Percentiles rank a stretch among this genome's conserved stretches.
Evolutionary conservation across 2,888 invertebrate genomes (phyloP).

Genomic region (Morpho achilles): DNA sequence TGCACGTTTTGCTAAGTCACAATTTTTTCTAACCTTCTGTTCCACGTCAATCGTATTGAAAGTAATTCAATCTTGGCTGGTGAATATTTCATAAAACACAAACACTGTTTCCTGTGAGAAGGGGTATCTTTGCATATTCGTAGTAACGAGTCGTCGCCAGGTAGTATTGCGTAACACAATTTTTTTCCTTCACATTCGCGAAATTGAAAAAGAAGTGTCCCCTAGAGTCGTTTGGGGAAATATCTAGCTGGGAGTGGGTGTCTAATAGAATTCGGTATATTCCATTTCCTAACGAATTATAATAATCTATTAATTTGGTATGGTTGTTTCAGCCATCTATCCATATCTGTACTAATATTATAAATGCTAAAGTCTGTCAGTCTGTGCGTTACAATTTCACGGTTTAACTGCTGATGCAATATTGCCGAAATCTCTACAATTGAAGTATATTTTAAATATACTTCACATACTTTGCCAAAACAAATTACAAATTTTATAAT

Average conservation of each 20-base stretch:
- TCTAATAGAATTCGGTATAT: background rate
- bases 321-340: too few species aligned
- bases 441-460: too few species aligned
- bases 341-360: too few species aligned
- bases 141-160: conserved; percentile 30
- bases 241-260: background rate
- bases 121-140: conserved; percentile 28
- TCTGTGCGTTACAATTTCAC: too few species aligned
- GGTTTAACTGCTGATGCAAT: too few species aligned
- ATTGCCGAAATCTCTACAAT: too few species aligned
- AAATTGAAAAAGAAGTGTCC: conserved; percentile 69
- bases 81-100: conserved; percentile 33
- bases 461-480: too few species aligned
- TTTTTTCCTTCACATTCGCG: conserved; percentile 54
- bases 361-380: too few species aligned
- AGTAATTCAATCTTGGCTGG: conserved; percentile 32
- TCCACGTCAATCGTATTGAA: conserved; percentile 24
- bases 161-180: conserved; percentile 50
- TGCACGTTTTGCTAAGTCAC: too few species aligned
- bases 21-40: conserved; percentile 3
- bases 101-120: conserved; percentile 27
- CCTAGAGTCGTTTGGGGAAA: conserved; percentile 41
- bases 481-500: too few species aligned
- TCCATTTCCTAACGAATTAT: too few species aligned
- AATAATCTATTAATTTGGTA: too few species aligned